Evolutionary conservation across 2,888 invertebrate species (phyloP), one percentile per base, ranked within the genome.

Genomic region (Gnatocerus cornutus): DNA sequence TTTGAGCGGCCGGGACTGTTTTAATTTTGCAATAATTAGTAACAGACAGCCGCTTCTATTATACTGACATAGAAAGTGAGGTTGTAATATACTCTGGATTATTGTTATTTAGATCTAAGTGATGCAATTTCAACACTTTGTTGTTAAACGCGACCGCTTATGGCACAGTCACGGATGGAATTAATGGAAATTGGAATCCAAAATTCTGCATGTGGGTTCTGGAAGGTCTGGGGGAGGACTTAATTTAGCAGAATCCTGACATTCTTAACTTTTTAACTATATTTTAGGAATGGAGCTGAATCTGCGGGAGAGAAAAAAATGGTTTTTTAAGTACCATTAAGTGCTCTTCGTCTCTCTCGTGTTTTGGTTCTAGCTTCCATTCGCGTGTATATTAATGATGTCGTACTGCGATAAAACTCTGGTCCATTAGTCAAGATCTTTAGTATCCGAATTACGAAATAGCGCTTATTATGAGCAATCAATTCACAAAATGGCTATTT

Each of bases 1-100:
- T 67, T 66, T 66, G 37, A 43, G 30, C 55, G 41, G 58, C 16
- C 39, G 12, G 45, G 56, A 13, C 68, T 66, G 56, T 67, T 71
- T 71, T 71, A 63, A 70, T 72, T 69, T 63, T 65, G 71, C 66
- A 56, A 73, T 75, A 70, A 72, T 71, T 72, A 73, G 70, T 71
- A 73, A 68, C 72, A 56, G 56, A 72, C 71, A 66, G 69, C 71
- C 74, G 74, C 71, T 55, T 71, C 72, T 72, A 71, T 71, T 67
- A 69, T 66, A 61, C 68, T 68, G 68, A 68, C 68, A 45, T 68
- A 68, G 68, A 68, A 68, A 68, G 68, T 68, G 68, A 68, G 46
- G 59, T 59, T 43, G 62, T 68, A 68, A 68, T 68, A 55, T 53
- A 62, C 14, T 61, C 53, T 12, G 30, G 68, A 68, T 68, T 68